Evolutionary conservation across 2,113 vertebrate species (phyloP), one percentile per base, ranked within the genome.

Genomic region (Lophotis ruficrista): DNA sequence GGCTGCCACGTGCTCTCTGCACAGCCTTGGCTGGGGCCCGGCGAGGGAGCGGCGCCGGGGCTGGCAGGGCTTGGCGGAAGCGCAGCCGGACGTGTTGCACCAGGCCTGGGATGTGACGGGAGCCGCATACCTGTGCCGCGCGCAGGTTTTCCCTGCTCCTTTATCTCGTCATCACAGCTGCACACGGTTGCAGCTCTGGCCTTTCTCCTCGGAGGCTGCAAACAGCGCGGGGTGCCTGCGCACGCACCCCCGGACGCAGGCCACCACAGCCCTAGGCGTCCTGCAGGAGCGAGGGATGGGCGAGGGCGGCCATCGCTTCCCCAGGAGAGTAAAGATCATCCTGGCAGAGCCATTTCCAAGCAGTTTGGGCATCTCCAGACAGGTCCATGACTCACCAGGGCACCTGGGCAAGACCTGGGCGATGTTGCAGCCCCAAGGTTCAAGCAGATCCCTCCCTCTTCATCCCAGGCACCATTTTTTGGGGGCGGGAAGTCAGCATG

Each of bases 301-400:
- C 6, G 6, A 47, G 51, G 54, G 69, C 18, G 65, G 87, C 93
- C 60, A 10, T 65, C 85, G 87, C 92, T 83, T 90, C 86, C 90
- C 96, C 21, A 24, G 69, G 47, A 94, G 82, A 51, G 87, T 71
- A 86, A 87, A 93, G 76, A 97, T 94, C 86, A 70, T 79, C 71
- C 89, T 0, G 1, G 60, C 75, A 65, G 79, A 94, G 69, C 61
- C 54, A 50, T 96, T 75, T 94, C 94, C 65, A 90, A 83, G 96
- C 68, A 94, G 95, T 71, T 19, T 12, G 82, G 97, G 97, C 96
- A 97, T 96, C 96, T 97, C 96, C 97, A 97, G 96, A 96, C 97
- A 97, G 95, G 96, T 51, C 94, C 51, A 81, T 96, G 92, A 97
- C 80, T 95, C 92, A 94, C 79, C 35, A 4, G 94, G 95, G 96